Evolutionary conservation across 2,113 vertebrate genomes (phyloP).

Genomic region (Athene cunicularia): DNA sequence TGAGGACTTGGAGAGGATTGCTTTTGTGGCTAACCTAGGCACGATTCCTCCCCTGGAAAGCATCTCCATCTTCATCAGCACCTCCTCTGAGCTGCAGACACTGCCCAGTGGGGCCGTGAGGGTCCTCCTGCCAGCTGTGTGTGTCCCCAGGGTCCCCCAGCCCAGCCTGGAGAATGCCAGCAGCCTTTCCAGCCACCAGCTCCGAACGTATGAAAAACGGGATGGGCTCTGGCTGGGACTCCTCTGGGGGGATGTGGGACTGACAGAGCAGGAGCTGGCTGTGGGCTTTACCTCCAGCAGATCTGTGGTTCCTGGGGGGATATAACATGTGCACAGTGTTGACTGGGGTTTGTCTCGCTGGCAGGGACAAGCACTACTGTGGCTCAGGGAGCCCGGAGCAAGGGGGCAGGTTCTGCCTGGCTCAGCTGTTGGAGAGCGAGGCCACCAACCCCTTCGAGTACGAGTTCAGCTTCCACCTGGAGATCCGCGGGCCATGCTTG

Average conservation of each 20-base stretch:
- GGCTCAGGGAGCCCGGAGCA: constrained; percentile 64
- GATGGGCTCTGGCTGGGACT: background rate
- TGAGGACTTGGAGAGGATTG: constrained; percentile 89
- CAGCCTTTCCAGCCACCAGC: constrained; percentile 75
- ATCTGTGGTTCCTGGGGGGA: background rate
- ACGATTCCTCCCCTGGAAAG: constrained; percentile 88
- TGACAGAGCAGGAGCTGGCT: background rate
- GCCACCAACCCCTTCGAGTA: constrained; percentile 92
- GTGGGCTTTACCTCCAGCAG: background rate
- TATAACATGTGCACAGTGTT: rapidly evolving
- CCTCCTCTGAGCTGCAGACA: constrained; percentile 90
- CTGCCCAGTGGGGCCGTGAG: constrained; percentile 86
- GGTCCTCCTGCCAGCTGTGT: constrained; percentile 86
- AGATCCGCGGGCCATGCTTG: constrained; percentile 90
- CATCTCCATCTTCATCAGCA: constrained; percentile 89
- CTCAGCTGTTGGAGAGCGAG: constrained; percentile 82
- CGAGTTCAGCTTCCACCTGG: constrained; percentile 92
- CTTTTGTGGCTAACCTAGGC: constrained; percentile 91
- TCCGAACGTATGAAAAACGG: constrained; percentile 70
- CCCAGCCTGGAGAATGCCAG: constrained; percentile 75
- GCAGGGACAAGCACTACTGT: constrained; percentile 74
- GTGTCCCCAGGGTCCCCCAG: constrained; percentile 86
- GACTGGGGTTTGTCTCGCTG: background rate
- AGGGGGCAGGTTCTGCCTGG: constrained; percentile 77
- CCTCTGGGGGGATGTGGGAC: background rate